Conservation (phyloP, 2,888 invertebrate genomes). For the Dryocosmus kuriphilus region DNA sequence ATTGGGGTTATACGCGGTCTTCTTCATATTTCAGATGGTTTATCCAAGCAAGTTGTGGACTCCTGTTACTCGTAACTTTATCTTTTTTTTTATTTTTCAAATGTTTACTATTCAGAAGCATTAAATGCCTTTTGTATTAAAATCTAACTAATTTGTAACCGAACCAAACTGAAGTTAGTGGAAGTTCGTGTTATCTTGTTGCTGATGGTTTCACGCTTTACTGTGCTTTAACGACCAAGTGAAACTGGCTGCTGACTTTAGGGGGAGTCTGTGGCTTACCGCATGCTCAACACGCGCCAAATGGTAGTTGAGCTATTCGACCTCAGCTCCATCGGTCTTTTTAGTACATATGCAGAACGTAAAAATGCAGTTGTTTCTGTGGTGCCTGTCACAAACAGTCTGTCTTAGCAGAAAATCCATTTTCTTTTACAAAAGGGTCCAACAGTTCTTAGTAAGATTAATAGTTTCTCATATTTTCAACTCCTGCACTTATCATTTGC, state of each 20-base stretch:
- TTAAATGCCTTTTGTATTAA: neutral
- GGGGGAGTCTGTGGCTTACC: constrained; percentile 28
- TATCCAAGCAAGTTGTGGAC: neutral
- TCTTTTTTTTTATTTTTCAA: too few relatives aligned
- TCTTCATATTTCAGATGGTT: neutral
- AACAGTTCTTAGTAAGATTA: neutral
- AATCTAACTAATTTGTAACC: neutral
- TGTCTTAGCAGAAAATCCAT: constrained; percentile 8
- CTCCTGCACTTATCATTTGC: too few relatives aligned
- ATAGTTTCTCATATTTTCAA: too few relatives aligned
- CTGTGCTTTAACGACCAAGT: neutral
- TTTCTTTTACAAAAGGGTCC: neutral
- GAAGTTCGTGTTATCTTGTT: neutral
- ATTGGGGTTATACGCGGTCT: neutral
- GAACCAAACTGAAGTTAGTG: constrained; percentile 20
- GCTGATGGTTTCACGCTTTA: neutral
- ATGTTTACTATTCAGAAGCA: neutral
- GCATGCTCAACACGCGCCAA: constrained; percentile 28
- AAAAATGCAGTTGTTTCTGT: constrained; percentile 1
- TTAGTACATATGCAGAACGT: constrained; percentile 12
- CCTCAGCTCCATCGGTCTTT: constrained; percentile 4
- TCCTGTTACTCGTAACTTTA: constrained; percentile 2
- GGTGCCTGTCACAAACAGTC: neutral
- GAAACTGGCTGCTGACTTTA: constrained; percentile 14
- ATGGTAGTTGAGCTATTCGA: constrained; percentile 25